These are phyloP conservation scores for Drosophila insularis DNA, from an alignment of 1,140 invertebrate genomes.

Conservation along the genomic window DNA sequence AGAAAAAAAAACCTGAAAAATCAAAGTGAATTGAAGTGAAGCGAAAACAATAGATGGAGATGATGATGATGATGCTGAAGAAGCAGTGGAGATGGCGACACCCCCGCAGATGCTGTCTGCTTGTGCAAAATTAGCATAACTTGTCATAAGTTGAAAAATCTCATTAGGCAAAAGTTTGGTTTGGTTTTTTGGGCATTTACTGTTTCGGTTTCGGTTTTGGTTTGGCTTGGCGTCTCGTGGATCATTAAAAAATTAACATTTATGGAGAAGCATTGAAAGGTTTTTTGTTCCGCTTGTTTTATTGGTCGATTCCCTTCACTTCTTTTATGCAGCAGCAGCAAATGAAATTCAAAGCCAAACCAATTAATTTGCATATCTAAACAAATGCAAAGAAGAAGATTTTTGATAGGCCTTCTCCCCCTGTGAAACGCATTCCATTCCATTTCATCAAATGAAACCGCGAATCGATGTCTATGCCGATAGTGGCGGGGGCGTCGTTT, in stretches of 20 bases:
- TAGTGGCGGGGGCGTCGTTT: constrained; percentile 27
- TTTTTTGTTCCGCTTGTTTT: constrained; percentile 12
- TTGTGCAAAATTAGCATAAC: constrained; percentile 73
- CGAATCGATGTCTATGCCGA: constrained; percentile 13
- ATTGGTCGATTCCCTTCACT: constrained; percentile 66
- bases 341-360: constrained; percentile 26
- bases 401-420: not conserved
- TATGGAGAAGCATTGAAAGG: constrained; percentile 32
- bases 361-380: constrained; percentile 78
- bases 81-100: constrained; percentile 17
- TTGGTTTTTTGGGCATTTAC: constrained; percentile 28
- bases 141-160: constrained; percentile 81
- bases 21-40: constrained; percentile 54
- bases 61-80: constrained; percentile 11
- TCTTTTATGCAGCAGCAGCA: constrained; percentile 15
- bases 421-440: constrained; percentile 33
- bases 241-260: constrained; percentile 73
- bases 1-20: constrained; percentile 30
- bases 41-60: constrained; percentile 46
- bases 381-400: constrained; percentile 45
- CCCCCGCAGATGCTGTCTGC: constrained; percentile 47
- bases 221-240: constrained; percentile 44
- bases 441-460: constrained; percentile 54
- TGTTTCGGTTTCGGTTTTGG: constrained; percentile 39
- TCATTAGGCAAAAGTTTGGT: constrained; percentile 71